phyloP scores from a whole-genome alignment of 2,888 invertebrate species.

The Polyommatus icarus region DNA sequence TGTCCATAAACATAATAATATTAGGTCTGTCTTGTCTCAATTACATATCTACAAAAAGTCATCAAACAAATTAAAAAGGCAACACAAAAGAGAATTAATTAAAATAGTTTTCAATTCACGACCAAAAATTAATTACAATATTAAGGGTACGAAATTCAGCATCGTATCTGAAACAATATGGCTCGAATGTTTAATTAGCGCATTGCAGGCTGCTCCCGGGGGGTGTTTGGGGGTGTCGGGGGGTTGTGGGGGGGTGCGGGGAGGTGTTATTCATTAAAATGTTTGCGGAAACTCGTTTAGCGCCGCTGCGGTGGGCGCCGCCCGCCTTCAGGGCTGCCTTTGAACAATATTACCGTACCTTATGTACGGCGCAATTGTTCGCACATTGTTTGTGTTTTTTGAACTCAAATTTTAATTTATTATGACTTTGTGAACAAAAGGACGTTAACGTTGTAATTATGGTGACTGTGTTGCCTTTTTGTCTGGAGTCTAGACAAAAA shows the following conservation, averaged over 20 bases:
- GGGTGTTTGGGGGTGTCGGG: conserved; percentile 41
- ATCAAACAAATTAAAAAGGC: background rate
- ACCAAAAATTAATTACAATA: conserved; percentile 49
- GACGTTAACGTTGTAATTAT: conserved; percentile 8
- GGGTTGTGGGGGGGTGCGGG: conserved; percentile 49
- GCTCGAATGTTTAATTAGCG: conserved; percentile 80
- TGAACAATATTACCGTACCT: conserved; percentile 35
- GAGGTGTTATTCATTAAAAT: conserved; percentile 80
- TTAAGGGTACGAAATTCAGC: conserved; percentile 59
- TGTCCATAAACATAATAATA: no score
- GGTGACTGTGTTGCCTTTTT: conserved; percentile 1
- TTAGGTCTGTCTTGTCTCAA: no score
- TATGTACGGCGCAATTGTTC: conserved; percentile 23
- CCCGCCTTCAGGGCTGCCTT: conserved; percentile 46
- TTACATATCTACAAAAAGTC: background rate
- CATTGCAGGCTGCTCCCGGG: conserved; percentile 63
- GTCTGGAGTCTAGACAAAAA: background rate
- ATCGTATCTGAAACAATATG: conserved; percentile 74
- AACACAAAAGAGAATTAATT: conserved; percentile 38
- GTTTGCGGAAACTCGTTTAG: conserved; percentile 80
- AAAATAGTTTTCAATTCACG: conserved; percentile 33
- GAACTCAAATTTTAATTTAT: conserved; percentile 17
- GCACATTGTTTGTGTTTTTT: conserved; percentile 8
- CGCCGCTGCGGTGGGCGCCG: conserved; percentile 69
- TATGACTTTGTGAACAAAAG: conserved; percentile 20